phyloP scores from a whole-genome alignment of 2,113 vertebrate species.

The Hoplias malabaricus region DNA sequence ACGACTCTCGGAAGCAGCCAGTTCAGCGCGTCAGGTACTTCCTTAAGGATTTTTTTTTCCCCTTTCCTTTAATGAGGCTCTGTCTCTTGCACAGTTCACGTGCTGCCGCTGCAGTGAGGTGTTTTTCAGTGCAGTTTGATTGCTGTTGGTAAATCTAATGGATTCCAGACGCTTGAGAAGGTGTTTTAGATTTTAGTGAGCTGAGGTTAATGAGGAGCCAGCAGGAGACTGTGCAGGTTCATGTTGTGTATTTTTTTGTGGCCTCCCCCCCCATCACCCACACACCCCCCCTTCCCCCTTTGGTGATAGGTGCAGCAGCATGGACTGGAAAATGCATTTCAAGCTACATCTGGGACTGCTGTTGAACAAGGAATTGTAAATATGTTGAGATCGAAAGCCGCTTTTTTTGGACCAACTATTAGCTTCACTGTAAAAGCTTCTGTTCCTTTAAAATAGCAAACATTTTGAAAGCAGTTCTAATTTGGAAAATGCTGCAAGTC shows the following conservation, averaged over 20 bases:
- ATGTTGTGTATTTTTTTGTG: slow-evolving; percentile 1
- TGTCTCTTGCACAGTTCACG: slow-evolving; percentile 19
- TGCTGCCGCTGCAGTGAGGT: slow-evolving; percentile 17
- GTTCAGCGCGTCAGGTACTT: slow-evolving; percentile 91
- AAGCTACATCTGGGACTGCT: slow-evolving; percentile 59
- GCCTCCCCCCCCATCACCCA: neutral
- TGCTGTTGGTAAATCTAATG: slow-evolving; percentile 23
- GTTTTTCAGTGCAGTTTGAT: slow-evolving; percentile 22
- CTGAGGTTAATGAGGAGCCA: slow-evolving; percentile 31
- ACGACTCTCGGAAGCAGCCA: slow-evolving; percentile 97
- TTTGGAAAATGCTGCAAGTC: neutral
- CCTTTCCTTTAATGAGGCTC: slow-evolving; percentile 12
- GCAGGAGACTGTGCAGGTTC: slow-evolving; percentile 19
- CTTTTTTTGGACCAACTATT: no score
- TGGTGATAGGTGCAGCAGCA: neutral
- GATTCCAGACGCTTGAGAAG: slow-evolving; percentile 33
- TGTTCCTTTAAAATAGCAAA: neutral
- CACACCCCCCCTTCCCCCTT: neutral
- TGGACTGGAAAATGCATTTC: slow-evolving; percentile 47
- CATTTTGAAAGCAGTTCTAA: neutral
- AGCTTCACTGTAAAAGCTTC: no score
- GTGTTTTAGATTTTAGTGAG: slow-evolving; percentile 34
- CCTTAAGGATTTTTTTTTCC: slow-evolving; percentile 31
- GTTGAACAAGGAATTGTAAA: slow-evolving; percentile 41
- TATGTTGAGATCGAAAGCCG: slow-evolving; percentile 47